Evolutionary conservation across 2,888 invertebrate species (phyloP), one percentile per base, ranked within the genome.

Genomic region (Trissoscelio sp.): DNA sequence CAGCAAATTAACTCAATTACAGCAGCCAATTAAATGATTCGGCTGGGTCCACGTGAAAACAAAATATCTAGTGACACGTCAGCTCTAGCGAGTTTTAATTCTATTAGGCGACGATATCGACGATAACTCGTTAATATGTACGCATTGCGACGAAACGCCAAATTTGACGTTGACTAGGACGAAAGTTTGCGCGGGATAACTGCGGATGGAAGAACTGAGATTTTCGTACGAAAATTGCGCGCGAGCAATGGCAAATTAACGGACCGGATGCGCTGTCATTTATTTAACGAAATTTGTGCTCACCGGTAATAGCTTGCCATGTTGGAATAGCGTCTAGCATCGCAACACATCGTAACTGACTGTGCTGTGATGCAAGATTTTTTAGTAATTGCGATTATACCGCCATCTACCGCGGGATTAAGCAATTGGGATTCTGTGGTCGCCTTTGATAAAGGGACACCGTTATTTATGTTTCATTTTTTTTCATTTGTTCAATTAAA

Each of bases 251-350:
- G 22, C 0, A 16, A 42, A 18, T 3, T 31, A 37, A 57, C 24
- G 11, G 31, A 9, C 11, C 18, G 58, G 3, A 5, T 12, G 28
- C 28, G 18, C 70, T 78, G 78, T 74, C 77, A 73, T 31, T 73
- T 55, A 34, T 39, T 60, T n/a, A 20, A 34, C n/a, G 28, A 74
- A 64, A 78, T 37, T 60, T 78, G 28, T 66, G 22, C 82, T 82
- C 72, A 82, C 82, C 74, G 79, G 79, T 82, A 82, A 48, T 48
- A 77, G 48, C 72, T 75, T 79, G 81, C 78, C 81, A 82, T 82
- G 82, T 79, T 74, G 82, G 66, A 79, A 69, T 66, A 77, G 81
- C 81, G 77, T 81, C 81, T 81, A 72, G 24, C 81, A 81, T 77
- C 66, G 60, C 72, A 72, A 58, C 72, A 69, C 72, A 78, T 79